Evolutionary conservation across 2,888 invertebrate genomes (phyloP).

Genomic region (Aelia acuminata): DNA sequence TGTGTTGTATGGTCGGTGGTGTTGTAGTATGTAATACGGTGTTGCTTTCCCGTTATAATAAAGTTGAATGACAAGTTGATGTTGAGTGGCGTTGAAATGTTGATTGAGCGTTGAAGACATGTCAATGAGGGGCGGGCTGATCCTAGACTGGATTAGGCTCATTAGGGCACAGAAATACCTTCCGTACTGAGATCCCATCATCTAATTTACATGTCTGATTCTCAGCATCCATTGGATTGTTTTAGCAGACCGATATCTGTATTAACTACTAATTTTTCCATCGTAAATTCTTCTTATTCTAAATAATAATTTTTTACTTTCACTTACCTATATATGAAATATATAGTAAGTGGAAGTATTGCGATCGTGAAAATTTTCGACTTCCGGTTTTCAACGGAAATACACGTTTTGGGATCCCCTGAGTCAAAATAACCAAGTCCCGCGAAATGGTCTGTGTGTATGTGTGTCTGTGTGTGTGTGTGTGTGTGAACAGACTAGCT

Average conservation of each 20-base stretch:
- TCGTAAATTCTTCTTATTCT: neutral
- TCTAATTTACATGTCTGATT: conserved; percentile 23
- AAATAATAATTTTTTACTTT: too few relatives aligned
- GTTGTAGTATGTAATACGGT: neutral
- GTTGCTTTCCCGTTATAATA: neutral
- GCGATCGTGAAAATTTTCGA: too few relatives aligned
- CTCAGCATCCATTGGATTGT: neutral
- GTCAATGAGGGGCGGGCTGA: neutral
- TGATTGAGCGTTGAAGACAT: conserved; percentile 13
- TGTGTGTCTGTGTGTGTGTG: too few relatives aligned
- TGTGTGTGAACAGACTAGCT: too few relatives aligned
- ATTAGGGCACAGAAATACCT: conserved; percentile 13
- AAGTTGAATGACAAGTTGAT: neutral
- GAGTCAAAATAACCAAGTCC: too few relatives aligned
- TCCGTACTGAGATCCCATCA: conserved; percentile 8
- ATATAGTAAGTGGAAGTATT: too few relatives aligned
- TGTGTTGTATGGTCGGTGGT: neutral
- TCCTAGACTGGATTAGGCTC: neutral
- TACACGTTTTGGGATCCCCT: too few relatives aligned
- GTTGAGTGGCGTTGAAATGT: conserved; percentile 29
- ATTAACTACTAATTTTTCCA: neutral
- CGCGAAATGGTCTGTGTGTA: too few relatives aligned
- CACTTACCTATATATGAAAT: too few relatives aligned
- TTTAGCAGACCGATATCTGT: neutral
- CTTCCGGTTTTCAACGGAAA: too few relatives aligned